Evolutionary conservation across 1,140 invertebrate genomes (phyloP).

Genomic region (Pseudomyrmex concolor): DNA sequence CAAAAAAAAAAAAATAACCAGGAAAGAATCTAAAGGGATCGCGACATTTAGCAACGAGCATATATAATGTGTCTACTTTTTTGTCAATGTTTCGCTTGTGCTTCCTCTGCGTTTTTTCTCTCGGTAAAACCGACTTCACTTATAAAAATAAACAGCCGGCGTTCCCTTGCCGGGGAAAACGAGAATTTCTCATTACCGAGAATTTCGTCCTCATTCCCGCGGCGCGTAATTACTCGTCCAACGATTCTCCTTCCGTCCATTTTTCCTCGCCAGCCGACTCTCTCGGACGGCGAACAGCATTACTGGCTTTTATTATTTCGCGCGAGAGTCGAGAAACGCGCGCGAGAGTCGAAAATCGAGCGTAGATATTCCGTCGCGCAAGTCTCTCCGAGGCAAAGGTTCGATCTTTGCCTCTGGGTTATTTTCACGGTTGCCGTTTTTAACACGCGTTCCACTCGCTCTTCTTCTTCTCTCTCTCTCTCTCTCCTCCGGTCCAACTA

Average conservation of each 20-base stretch:
- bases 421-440: conserved; percentile 33
- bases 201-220: conserved; percentile 25
- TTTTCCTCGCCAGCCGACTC: conserved; percentile 9
- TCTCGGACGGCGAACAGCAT: neutral
- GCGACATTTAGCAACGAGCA: neutral
- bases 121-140: conserved; percentile 2
- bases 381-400: conserved; percentile 22
- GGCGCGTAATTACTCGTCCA: conserved; percentile 47
- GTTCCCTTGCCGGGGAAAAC: conserved; percentile 38
- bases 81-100: conserved; percentile 1
- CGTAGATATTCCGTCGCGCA: neutral
- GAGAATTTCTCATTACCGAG: conserved; percentile 54
- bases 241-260: conserved; percentile 23
- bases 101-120: neutral
- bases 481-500: neutral
- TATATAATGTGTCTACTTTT: conserved; percentile 39
- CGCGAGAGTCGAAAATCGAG: conserved; percentile 27
- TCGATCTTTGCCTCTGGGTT: conserved; percentile 41
- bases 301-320: conserved; percentile 38
- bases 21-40: conserved; percentile 3
- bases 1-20: conserved; percentile 20
- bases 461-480: neutral
- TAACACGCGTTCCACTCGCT: neutral
- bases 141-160: conserved; percentile 54
- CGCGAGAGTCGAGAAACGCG: neutral